phyloP scores from a whole-genome alignment of 2,797 vertebrate genomes.

The Sebastes taczanowskii region DNA sequence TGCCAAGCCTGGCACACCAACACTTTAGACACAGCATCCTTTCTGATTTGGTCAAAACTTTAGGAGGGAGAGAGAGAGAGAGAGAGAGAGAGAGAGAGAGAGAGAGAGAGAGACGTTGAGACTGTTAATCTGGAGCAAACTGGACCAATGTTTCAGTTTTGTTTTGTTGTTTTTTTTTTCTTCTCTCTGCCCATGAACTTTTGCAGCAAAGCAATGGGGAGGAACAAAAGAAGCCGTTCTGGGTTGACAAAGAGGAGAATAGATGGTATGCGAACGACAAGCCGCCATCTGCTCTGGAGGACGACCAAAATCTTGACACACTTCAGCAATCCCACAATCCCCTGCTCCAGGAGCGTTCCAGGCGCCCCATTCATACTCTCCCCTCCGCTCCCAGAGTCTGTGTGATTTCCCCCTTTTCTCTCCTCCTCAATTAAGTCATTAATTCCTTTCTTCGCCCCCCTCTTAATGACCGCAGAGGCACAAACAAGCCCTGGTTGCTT shows the following conservation, averaged over 20 bases:
- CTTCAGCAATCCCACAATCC: slow-evolving; percentile 98
- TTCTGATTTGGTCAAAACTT: slow-evolving; percentile 78
- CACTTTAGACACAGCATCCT: slow-evolving; percentile 77
- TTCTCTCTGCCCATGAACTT: slow-evolving; percentile 77
- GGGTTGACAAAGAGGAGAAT: slow-evolving; percentile 98
- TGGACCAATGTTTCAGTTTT: slow-evolving; percentile 66
- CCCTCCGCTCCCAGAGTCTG: slow-evolving; percentile 92
- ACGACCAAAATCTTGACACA: slow-evolving; percentile 95
- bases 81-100: slow-evolving; percentile 2
- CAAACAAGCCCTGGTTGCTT: slow-evolving; percentile 98
- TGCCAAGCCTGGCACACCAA: slow-evolving; percentile 75
- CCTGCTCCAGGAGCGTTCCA: slow-evolving; percentile 94
- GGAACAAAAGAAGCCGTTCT: slow-evolving; percentile 93
- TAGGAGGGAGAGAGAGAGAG: slow-evolving; percentile 28
- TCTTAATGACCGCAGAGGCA: slow-evolving; percentile 97
- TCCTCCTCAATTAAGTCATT: slow-evolving; percentile 99
- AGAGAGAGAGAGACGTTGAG: slow-evolving; percentile 41
- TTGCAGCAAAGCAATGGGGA: slow-evolving; percentile 89
- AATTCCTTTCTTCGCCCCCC: slow-evolving; percentile 98
- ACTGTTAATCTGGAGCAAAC: slow-evolving; percentile 66
- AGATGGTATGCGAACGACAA: slow-evolving; percentile 90
- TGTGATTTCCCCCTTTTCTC: slow-evolving; percentile 90
- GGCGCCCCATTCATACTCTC: slow-evolving; percentile 89
- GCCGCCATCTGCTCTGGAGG: slow-evolving; percentile 99
- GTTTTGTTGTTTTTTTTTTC: slow-evolving; percentile 41